Percentiles rank a stretch among this genome's conserved stretches.
These are phyloP conservation scores for Drosophila kepulauana DNA, from an alignment of 1,140 invertebrate genomes.

Conservation along the genomic window DNA sequence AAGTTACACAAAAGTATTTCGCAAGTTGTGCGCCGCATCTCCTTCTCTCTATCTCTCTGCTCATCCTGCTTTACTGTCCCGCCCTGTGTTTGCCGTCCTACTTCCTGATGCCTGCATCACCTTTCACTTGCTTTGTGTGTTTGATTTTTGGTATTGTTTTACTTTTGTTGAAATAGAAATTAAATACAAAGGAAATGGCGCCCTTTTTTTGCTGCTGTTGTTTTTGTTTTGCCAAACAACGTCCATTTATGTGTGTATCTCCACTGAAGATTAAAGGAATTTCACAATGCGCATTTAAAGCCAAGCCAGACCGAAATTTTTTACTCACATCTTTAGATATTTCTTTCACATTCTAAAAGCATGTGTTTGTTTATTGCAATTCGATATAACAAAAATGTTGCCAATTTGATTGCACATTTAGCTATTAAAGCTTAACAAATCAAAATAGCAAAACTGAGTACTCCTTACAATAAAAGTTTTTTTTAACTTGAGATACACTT, in stretches of 20 bases:
- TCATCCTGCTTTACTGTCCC: neutral
- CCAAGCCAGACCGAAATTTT: neutral
- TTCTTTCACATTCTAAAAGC: neutral
- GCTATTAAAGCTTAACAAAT: neutral
- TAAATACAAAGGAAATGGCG: constrained; percentile 63
- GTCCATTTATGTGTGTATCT: constrained; percentile 19
- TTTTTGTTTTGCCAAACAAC: neutral
- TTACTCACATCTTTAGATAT: neutral
- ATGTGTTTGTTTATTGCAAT: neutral
- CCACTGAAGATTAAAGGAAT: constrained; percentile 30
- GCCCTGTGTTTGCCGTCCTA: constrained; percentile 11
- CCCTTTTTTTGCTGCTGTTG: constrained; percentile 13
- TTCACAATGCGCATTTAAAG: constrained; percentile 9
- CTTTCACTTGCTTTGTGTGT: constrained; percentile 77
- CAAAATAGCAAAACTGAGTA: neutral
- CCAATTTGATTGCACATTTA: neutral
- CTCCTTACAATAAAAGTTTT: neutral
- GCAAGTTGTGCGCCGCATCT: constrained; percentile 64
- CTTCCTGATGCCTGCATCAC: constrained; percentile 57
- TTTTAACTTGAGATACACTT: neutral
- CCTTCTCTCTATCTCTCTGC: neutral
- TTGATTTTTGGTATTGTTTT: constrained; percentile 83
- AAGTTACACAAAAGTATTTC: constrained; percentile 84
- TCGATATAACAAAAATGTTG: neutral
- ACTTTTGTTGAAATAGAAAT: constrained; percentile 75